These are phyloP conservation scores for Dissostichus mawsoni DNA, from an alignment of 2,113 vertebrate species.

Conservation along the genomic window DNA sequence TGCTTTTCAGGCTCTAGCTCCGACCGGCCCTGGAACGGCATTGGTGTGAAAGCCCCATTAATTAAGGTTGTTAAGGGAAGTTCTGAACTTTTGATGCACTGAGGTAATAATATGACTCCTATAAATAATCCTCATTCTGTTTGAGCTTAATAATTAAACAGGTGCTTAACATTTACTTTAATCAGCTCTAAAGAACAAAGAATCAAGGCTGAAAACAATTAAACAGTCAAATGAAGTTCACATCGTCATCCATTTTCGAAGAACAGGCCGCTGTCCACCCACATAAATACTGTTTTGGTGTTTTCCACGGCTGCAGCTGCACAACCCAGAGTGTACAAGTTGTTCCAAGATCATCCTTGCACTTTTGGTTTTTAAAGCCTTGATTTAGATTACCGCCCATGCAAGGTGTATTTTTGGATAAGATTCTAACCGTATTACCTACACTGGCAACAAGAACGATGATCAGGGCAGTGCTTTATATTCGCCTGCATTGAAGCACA, in stretches of 20 bases:
- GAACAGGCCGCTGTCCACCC: background rate
- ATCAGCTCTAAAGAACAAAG: background rate
- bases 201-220: constrained; percentile 1
- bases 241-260: background rate
- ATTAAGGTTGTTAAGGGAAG: background rate
- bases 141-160: too few relatives aligned
- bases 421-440: background rate
- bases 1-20: too few relatives aligned
- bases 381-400: background rate
- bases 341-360: constrained; percentile 6
- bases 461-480: background rate
- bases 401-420: constrained; percentile 11
- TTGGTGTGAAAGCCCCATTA: too few relatives aligned
- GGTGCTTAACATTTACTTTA: background rate
- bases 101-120: background rate
- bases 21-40: too few relatives aligned
- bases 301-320: constrained; percentile 25
- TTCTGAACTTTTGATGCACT: background rate
- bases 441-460: background rate
- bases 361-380: constrained; percentile 13
- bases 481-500: background rate
- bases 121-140: too few relatives aligned
- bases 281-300: constrained; percentile 9
- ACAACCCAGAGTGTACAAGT: background rate
- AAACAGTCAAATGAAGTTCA: constrained; percentile 7